Evolutionary conservation across 2,113 vertebrate genomes (phyloP).

Genomic region (Rhagologus leucostigma): DNA sequence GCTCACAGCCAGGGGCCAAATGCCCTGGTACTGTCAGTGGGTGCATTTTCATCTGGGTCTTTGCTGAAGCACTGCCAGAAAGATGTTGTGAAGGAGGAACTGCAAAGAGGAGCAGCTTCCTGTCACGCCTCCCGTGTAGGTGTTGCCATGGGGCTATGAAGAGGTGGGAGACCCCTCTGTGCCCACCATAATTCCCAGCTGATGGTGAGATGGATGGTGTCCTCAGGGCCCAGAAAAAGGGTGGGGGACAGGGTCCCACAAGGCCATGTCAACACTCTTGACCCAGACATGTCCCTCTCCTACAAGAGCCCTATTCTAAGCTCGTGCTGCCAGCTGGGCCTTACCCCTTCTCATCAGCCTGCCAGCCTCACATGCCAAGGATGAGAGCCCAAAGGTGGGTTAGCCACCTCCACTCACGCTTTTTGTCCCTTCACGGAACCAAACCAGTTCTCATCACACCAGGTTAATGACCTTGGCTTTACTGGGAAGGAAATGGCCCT

Average conservation of each 20-base stretch:
- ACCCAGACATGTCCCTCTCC: not conserved
- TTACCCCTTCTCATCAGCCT: not conserved
- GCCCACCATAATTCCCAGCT: not conserved
- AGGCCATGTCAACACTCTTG: fast-evolving
- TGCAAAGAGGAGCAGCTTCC: not conserved
- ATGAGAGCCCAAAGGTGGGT: not conserved
- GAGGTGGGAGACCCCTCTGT: not conserved
- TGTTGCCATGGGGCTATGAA: not conserved
- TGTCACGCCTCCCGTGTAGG: fast-evolving
- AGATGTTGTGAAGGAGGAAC: not conserved
- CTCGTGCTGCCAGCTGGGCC: not conserved
- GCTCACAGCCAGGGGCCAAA: not conserved
- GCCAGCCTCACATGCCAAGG: fast-evolving
- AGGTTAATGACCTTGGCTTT: not conserved
- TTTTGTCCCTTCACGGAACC: not conserved
- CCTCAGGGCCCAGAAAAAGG: not conserved
- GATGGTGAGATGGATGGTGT: not conserved
- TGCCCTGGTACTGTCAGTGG: not conserved
- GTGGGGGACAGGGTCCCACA: fast-evolving
- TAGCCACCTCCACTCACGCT: not conserved
- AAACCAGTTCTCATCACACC: not conserved
- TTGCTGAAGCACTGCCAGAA: not conserved
- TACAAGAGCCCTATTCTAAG: not conserved
- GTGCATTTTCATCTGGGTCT: not conserved
- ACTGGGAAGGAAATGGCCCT: not conserved